These are phyloP conservation scores for Agrochola circellaris DNA, from an alignment of 2,888 invertebrate species.

Conservation along the genomic window DNA sequence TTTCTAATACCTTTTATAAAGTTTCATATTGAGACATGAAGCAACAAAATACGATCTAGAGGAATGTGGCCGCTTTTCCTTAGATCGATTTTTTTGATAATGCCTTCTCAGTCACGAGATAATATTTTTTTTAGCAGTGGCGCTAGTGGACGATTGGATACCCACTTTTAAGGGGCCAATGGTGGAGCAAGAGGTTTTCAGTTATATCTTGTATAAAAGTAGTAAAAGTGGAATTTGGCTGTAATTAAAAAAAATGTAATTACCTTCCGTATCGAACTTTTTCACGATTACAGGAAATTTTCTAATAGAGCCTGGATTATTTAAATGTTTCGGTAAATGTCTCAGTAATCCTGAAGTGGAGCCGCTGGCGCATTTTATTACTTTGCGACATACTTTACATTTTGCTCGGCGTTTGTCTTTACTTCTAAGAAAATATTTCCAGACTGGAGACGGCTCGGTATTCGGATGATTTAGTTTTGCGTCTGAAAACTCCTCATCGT, in stretches of 20 bases:
- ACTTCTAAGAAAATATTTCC: conserved; percentile 34
- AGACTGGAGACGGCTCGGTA: conserved; percentile 27
- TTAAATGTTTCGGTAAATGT: conserved; percentile 17
- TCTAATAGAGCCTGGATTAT: background rate
- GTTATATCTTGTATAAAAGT: background rate
- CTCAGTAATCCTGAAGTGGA: conserved; percentile 34
- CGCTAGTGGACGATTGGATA: too few species aligned
- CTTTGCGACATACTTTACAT: conserved; percentile 26
- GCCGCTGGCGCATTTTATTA: conserved; percentile 23
- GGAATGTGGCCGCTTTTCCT: too few species aligned
- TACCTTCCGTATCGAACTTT: background rate
- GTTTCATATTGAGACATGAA: too few species aligned
- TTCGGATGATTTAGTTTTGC: conserved; percentile 24
- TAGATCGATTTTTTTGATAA: too few species aligned
- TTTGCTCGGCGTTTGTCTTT: conserved; percentile 32
- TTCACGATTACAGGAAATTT: background rate
- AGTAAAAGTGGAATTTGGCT: background rate
- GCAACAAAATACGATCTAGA: too few species aligned
- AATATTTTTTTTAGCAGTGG: too few species aligned
- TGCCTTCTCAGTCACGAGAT: too few species aligned
- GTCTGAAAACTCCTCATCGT: conserved; percentile 3
- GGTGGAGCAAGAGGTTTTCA: background rate
- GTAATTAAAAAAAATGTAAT: background rate
- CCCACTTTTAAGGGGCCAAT: too few species aligned
- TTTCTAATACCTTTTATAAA: too few species aligned